A percentile compares a stretch with the other conserved stretches of the same genome.
phyloP scores from a whole-genome alignment of 2,888 invertebrate genomes.

The Elegia similella region DNA sequence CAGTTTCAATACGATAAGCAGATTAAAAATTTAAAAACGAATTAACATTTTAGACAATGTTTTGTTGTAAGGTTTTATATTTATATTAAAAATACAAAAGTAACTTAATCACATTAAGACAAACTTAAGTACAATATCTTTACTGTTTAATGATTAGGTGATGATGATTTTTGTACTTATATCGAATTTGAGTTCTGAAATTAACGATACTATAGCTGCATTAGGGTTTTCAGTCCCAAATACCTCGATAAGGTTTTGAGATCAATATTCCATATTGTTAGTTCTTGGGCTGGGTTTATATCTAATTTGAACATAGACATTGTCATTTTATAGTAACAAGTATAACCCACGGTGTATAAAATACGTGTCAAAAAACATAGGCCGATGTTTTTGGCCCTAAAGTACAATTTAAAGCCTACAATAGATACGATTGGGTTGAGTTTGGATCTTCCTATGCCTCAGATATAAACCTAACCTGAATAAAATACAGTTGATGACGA shows the following conservation, averaged over 20 bases:
- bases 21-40: too few relatives aligned
- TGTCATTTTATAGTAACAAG: constrained; percentile 10
- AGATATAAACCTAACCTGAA: constrained; percentile 29
- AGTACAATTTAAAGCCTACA: constrained; percentile 5
- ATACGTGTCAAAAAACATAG: constrained; percentile 15
- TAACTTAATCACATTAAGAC: constrained; percentile 36
- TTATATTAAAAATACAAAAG: constrained; percentile 17
- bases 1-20: too few relatives aligned
- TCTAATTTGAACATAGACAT: constrained; percentile 23
- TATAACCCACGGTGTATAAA: not conserved
- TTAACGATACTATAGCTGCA: constrained; percentile 24
- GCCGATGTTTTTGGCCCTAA: constrained; percentile 17
- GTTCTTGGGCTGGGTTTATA: constrained; percentile 25
- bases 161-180: constrained; percentile 40
- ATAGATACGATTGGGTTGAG: not conserved
- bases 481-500: constrained; percentile 28
- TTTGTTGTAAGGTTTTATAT: too few relatives aligned
- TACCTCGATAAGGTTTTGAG: constrained; percentile 25
- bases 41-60: too few relatives aligned
- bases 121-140: constrained; percentile 33
- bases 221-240: constrained; percentile 29
- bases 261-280: constrained; percentile 21
- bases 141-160: constrained; percentile 27
- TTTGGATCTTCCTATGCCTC: constrained; percentile 22
- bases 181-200: constrained; percentile 37